Percentiles rank a stretch among this genome's conserved stretches.
phyloP scores from a whole-genome alignment of 2,797 vertebrate genomes.

The Lates japonicus region DNA sequence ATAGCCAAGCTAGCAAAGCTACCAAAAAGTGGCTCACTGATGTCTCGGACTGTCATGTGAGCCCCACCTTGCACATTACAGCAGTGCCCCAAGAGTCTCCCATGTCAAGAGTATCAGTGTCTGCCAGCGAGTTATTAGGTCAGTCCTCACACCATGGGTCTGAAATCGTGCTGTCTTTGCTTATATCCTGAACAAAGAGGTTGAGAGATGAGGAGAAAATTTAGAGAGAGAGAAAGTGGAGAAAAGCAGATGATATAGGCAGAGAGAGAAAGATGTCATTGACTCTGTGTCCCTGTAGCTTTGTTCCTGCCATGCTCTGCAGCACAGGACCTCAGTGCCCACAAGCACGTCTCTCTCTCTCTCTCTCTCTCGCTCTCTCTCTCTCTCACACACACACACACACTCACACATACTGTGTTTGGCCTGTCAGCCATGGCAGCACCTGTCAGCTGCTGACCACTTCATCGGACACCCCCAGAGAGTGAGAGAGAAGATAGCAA shows the following conservation, averaged over 20 bases:
- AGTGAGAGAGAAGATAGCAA: constrained; percentile 13
- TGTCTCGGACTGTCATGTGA: constrained; percentile 3
- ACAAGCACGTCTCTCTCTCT: constrained; percentile 46
- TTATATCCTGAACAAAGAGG: constrained; percentile 27
- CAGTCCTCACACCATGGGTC: constrained; percentile 21
- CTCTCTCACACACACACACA: constrained; percentile 10
- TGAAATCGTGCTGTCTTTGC: constrained; percentile 24
- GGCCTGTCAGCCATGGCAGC: constrained; percentile 80
- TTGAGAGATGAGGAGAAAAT: constrained; percentile 15
- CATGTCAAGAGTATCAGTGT: constrained; percentile 30
- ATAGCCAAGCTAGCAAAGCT: neutral
- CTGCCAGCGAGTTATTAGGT: constrained; percentile 38
- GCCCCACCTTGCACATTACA: constrained; percentile 10
- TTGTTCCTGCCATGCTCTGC: constrained; percentile 81
- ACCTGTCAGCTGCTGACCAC: constrained; percentile 86
- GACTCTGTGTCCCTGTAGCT: constrained; percentile 79
- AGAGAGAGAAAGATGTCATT: constrained; percentile 76
- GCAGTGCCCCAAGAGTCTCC: neutral
- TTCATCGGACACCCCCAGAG: constrained; percentile 77
- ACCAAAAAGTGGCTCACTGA: neutral
- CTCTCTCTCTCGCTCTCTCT: constrained; percentile 2
- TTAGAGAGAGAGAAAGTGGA: constrained; percentile 12
- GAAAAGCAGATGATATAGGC: constrained; percentile 46
- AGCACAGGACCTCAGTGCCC: constrained; percentile 74
- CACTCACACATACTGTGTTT: constrained; percentile 59